phyloP scores from a whole-genome alignment of 2,888 invertebrate genomes.

The Platycheirus rosarum region DNA sequence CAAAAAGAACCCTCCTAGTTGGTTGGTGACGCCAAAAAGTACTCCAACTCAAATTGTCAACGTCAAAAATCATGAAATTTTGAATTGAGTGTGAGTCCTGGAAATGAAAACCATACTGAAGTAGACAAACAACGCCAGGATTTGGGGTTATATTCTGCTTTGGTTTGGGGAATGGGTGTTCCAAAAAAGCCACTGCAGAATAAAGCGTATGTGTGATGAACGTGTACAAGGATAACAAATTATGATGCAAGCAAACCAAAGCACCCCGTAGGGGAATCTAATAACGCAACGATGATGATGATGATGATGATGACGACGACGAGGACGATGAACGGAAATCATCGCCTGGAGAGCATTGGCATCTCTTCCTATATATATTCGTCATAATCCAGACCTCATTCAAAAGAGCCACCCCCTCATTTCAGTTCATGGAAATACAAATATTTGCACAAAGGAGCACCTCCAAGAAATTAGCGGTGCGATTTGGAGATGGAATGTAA shows the following conservation, averaged over 20 bases:
- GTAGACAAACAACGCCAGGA: not conserved
- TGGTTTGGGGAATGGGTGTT: no score
- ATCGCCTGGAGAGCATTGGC: slow-evolving; percentile 26
- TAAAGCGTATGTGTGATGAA: slow-evolving; percentile 14
- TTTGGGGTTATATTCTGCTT: not conserved
- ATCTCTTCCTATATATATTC: slow-evolving; percentile 25
- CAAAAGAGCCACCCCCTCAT: no score
- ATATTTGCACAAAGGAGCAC: slow-evolving; percentile 53
- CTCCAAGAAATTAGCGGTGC: slow-evolving; percentile 45
- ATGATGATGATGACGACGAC: no score
- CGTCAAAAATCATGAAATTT: slow-evolving; percentile 57
- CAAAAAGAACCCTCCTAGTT: slow-evolving; percentile 9
- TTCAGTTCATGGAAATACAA: slow-evolving; percentile 43
- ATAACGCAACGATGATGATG: slow-evolving; percentile 6
- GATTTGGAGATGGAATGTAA: slow-evolving; percentile 5
- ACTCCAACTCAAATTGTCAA: slow-evolving; percentile 53
- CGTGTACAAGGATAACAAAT: slow-evolving; percentile 29
- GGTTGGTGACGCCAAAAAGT: slow-evolving; percentile 19
- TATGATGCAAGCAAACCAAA: slow-evolving; percentile 44
- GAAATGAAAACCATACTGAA: not conserved
- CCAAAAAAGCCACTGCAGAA: not conserved
- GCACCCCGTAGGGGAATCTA: slow-evolving; percentile 5
- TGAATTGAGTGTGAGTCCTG: slow-evolving; percentile 13
- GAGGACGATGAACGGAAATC: slow-evolving; percentile 19
- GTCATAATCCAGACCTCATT: not conserved